A percentile compares a stretch with the other conserved stretches of the same genome.
These are phyloP conservation scores for Tipula vernalis DNA, from an alignment of 2,888 invertebrate genomes.

Conservation along the genomic window DNA sequence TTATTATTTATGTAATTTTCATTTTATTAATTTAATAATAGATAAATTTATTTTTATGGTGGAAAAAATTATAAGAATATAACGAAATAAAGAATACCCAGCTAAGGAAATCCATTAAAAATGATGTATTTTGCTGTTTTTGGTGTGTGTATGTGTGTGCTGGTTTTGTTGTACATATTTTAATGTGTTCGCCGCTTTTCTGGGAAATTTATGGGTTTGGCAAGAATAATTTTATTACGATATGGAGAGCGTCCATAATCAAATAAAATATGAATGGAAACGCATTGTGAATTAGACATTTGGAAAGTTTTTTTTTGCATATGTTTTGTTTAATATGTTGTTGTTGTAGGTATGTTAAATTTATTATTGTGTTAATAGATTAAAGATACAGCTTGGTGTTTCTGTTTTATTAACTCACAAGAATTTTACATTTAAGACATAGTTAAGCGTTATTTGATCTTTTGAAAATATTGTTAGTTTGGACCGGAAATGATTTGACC, in stretches of 20 bases:
- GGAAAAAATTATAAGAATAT: neutral
- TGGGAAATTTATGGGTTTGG: neutral
- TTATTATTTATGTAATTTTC: neutral
- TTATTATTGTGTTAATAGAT: neutral
- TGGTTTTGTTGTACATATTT: neutral
- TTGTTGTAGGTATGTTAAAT: neutral
- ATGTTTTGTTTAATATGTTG: neutral
- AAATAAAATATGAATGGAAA: neutral
- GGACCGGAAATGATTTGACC: too few species aligned
- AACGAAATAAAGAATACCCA: neutral
- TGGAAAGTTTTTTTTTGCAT: neutral
- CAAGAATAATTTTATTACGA: neutral
- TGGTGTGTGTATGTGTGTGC: neutral
- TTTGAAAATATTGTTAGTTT: too few species aligned
- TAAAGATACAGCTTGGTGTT: neutral
- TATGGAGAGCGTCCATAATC: neutral
- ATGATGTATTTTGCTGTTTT: neutral
- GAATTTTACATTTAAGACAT: too few species aligned
- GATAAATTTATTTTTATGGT: constrained; percentile 4
- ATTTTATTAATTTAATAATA: constrained; percentile 4
- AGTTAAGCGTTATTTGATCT: too few species aligned
- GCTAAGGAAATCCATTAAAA: constrained; percentile 4
- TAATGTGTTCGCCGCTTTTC: neutral
- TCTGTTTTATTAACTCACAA: too few species aligned
- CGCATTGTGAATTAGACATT: neutral